Conservation (phyloP, 2,888 invertebrate genomes). For the Rosalia funebris region DNA sequence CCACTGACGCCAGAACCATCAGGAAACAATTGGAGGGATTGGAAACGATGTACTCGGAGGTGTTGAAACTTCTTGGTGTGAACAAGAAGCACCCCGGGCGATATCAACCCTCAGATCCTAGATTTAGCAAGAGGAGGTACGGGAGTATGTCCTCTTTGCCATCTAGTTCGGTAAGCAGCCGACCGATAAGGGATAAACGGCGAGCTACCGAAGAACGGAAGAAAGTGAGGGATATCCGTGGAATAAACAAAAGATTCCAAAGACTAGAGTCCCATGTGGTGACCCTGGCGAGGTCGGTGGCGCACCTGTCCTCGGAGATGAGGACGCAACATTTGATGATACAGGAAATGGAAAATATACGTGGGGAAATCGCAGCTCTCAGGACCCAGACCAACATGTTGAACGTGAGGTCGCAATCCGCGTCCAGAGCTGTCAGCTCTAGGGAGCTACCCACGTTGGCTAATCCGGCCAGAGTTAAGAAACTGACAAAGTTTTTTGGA, state of each 20-base stretch:
- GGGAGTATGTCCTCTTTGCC: slow-evolving; percentile 87
- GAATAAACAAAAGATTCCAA: slow-evolving; percentile 88
- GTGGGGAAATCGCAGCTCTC: slow-evolving; percentile 82
- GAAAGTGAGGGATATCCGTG: slow-evolving; percentile 75
- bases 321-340: slow-evolving; percentile 88
- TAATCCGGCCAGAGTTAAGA: slow-evolving; percentile 87
- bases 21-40: slow-evolving; percentile 83
- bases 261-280: slow-evolving; percentile 91
- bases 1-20: slow-evolving; percentile 81
- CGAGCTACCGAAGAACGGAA: slow-evolving; percentile 76
- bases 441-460: slow-evolving; percentile 78
- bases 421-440: slow-evolving; percentile 67
- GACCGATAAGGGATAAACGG: slow-evolving; percentile 79
- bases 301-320: slow-evolving; percentile 92
- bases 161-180: slow-evolving; percentile 83
- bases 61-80: slow-evolving; percentile 72
- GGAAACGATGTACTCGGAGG: slow-evolving; percentile 89
- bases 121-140: slow-evolving; percentile 67
- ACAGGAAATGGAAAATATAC: slow-evolving; percentile 88
- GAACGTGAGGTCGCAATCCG: slow-evolving; percentile 74
- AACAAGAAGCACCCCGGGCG: slow-evolving; percentile 63
- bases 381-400: slow-evolving; percentile 74
- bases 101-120: slow-evolving; percentile 69
- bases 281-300: slow-evolving; percentile 88
- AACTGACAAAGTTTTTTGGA: slow-evolving; percentile 93